Percentiles rank a stretch among this genome's conserved stretches.
These are phyloP conservation scores for Cinclus mexicanus DNA, from an alignment of 2,113 vertebrate species.

Conservation along the genomic window DNA sequence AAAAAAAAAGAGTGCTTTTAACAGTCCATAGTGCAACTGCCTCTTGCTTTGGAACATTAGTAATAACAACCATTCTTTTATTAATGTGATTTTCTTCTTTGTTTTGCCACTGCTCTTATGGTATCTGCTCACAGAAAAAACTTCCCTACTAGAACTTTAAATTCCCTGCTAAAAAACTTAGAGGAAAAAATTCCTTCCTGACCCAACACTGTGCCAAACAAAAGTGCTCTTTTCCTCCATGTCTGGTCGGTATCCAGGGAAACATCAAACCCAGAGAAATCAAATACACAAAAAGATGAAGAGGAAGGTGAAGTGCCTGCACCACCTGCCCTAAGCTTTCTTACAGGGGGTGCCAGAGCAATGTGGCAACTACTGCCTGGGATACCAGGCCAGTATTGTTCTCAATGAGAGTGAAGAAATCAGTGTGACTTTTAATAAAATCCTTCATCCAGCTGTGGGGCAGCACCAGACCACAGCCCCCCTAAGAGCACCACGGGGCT, in stretches of 20 bases:
- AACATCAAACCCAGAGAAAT: not conserved
- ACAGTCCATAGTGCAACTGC: not conserved
- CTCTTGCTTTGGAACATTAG: not conserved
- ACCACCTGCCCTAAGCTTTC: not conserved
- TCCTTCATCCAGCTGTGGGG: not conserved
- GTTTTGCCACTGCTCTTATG: not conserved
- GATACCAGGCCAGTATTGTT: not conserved
- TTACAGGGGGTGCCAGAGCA: not conserved
- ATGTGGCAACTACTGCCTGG: not conserved
- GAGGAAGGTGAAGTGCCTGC: not conserved
- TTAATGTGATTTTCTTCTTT: not conserved
- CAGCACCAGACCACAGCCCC: not conserved
- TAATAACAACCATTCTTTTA: not conserved
- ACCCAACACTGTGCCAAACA: accelerated
- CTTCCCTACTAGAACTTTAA: not conserved
- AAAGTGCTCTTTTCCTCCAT: not conserved
- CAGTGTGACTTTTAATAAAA: not conserved
- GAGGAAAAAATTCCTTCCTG: not conserved
- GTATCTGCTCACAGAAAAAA: not conserved
- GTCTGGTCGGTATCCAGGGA: not conserved
- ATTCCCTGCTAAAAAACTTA: not conserved
- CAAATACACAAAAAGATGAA: not conserved
- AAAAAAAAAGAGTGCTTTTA: not conserved
- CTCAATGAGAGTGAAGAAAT: not conserved
- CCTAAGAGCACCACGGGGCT: accelerated